Conservation (phyloP, 2,113 vertebrate genomes). For the Formicarius rufipectus region DNA sequence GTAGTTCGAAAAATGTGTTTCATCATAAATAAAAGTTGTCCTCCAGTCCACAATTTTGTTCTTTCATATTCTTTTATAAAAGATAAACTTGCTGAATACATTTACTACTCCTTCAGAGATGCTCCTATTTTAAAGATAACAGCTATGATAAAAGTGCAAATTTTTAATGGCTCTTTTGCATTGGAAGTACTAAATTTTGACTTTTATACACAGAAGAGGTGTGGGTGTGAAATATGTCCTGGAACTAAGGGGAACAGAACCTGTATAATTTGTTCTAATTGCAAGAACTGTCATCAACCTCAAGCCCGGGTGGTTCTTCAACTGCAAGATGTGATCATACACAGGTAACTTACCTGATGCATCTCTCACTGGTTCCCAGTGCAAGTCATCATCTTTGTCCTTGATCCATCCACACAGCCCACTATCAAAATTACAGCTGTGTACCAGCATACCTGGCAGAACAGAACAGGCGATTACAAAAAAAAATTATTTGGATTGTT, state of each 20-base stretch:
- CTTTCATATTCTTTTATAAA: not conserved
- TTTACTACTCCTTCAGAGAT: not conserved
- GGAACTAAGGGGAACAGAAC: not conserved
- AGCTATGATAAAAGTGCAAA: not conserved
- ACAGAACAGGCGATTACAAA: not conserved
- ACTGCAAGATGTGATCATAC: accelerated
- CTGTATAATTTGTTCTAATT: not conserved
- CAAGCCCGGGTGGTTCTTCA: not conserved
- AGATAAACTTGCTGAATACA: not conserved
- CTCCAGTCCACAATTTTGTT: not conserved
- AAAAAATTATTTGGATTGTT: not conserved
- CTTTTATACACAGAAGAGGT: not conserved
- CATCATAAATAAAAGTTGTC: not conserved
- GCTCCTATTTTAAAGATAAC: not conserved
- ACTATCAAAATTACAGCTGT: slow-evolving; percentile 91
- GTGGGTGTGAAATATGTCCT: not conserved
- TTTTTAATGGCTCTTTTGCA: not conserved
- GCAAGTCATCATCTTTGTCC: slow-evolving; percentile 84
- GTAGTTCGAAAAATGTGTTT: not conserved
- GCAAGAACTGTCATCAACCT: not conserved
- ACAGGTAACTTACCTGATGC: slow-evolving; percentile 56
- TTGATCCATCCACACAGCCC: slow-evolving; percentile 93
- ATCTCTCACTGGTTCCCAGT: slow-evolving; percentile 88
- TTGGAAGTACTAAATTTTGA: not conserved
- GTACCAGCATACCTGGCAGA: slow-evolving; percentile 79